These are phyloP conservation scores for Scaptomyza caliginosa DNA, from an alignment of 2,888 invertebrate species.

Conservation along the genomic window DNA sequence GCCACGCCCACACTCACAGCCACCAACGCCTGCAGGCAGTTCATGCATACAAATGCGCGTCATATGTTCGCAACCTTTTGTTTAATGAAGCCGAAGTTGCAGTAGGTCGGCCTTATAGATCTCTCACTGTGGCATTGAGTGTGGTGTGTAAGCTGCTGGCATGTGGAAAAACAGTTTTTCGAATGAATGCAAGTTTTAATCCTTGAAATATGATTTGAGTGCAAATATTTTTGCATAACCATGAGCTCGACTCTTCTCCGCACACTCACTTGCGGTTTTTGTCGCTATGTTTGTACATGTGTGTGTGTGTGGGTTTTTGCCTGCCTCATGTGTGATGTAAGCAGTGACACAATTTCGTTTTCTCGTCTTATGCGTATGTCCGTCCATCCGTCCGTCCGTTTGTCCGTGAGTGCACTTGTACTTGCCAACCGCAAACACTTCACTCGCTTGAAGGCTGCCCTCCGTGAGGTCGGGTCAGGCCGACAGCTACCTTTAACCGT, in stretches of 20 bases:
- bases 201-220: slow-evolving; percentile 80
- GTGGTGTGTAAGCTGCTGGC: slow-evolving; percentile 53
- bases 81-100: slow-evolving; percentile 75
- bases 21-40: slow-evolving; percentile 11
- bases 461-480: slow-evolving; percentile 23
- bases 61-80: slow-evolving; percentile 65
- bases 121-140: background rate
- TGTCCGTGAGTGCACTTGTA: slow-evolving; percentile 65
- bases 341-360: slow-evolving; percentile 63
- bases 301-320: slow-evolving; percentile 27
- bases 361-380: slow-evolving; percentile 41
- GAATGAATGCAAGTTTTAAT: slow-evolving; percentile 78
- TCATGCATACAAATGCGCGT: slow-evolving; percentile 54
- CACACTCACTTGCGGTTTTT: slow-evolving; percentile 44
- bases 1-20: slow-evolving; percentile 9
- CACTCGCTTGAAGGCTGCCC: slow-evolving; percentile 70
- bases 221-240: slow-evolving; percentile 80
- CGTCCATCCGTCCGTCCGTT: slow-evolving; percentile 16
- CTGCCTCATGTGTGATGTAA: slow-evolving; percentile 51
- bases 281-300: slow-evolving; percentile 13
- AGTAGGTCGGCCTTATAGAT: slow-evolving; percentile 22
- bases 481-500: slow-evolving; percentile 11
- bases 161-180: slow-evolving; percentile 76
- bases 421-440: slow-evolving; percentile 80
- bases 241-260: slow-evolving; percentile 63